Conservation (phyloP, 2,888 invertebrate genomes). For the Dynastes maya region DNA sequence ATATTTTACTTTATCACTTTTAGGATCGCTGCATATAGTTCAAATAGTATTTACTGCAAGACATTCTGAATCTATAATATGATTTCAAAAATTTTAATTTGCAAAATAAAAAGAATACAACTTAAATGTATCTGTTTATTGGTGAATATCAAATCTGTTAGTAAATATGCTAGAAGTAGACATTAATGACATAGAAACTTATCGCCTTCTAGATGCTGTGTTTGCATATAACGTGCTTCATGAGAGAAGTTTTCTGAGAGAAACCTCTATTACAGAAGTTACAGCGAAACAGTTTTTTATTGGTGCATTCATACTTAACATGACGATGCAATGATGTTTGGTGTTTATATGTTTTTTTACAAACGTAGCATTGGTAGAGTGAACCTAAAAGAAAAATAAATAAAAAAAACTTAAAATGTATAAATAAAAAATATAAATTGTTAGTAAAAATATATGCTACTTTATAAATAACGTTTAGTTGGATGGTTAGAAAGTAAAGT, state of each 20-base stretch:
- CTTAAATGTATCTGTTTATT: neutral
- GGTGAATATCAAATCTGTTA: neutral
- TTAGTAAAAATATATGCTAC: conserved; percentile 11
- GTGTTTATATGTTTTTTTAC: conserved; percentile 46
- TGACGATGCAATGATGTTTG: conserved; percentile 51
- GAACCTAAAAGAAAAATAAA: conserved; percentile 39
- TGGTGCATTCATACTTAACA: conserved; percentile 53
- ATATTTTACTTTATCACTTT: too few relatives aligned
- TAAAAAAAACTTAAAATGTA: conserved; percentile 13
- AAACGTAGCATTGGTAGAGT: conserved; percentile 28
- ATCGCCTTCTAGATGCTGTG: conserved; percentile 29
- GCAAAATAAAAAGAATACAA: too few relatives aligned
- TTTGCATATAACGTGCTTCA: conserved; percentile 43
- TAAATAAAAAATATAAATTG: neutral
- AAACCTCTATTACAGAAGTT: conserved; percentile 61
- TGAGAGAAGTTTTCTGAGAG: conserved; percentile 63
- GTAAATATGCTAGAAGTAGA: neutral
- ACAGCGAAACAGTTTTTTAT: conserved; percentile 54
- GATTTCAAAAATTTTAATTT: too few relatives aligned
- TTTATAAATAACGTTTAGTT: too few relatives aligned
- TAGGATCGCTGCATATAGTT: too few relatives aligned
- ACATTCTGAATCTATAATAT: too few relatives aligned
- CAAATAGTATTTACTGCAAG: too few relatives aligned
- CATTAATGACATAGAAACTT: neutral
- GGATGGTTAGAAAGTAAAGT: too few relatives aligned